Evolutionary conservation across 2,888 invertebrate genomes (phyloP), one percentile per base, ranked within the genome.

Genomic region (Scaptomyza cyrtandrae): DNA sequence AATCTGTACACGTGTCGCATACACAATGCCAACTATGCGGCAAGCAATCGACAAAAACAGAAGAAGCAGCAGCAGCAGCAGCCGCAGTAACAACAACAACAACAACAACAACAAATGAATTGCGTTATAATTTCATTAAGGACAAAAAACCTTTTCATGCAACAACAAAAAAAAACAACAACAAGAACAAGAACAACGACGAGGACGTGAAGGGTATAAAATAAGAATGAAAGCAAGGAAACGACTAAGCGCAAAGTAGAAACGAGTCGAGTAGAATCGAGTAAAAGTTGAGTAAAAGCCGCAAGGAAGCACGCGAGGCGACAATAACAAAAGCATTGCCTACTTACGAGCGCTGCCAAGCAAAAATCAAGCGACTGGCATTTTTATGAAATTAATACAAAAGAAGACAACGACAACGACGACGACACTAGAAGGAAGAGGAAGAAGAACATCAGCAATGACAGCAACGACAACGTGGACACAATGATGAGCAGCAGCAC

Each of bases 351-450:
- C 59, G 69, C 71, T 67, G 79, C 69, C 69, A 61, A 68, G 71
- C 63, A 60, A 65, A 75, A 81, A 85, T 87, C 80, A 87, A 87
- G 88, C 79, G 74, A 61, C 66, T 79, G 88, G 78, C 83, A 80
- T 84, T 84, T 87, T 87, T 84, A 84, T 84, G 88, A 84, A 84
- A 84, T 84, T 84, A 87, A 84, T 86, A 87, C 88, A 87, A 84
- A 85, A 74, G 82, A 31, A 13, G 16, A 31, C 6, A 19, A 16
- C 16, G 16, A 31, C 6, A 19, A 16, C 16, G 41, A 43, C n/a
- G 43, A 49, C 19, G 24, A 11, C 39, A 46, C 39, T 44, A 45
- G 56, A 39, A 54, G 43, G 49, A 27, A 56, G 45, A 54, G 43
- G 52, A 27, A 60, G 77, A 13, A 49, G 63, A 9, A 45, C 50